These are phyloP conservation scores for Thereva nobilitata DNA, from an alignment of 2,888 invertebrate species.

Conservation along the genomic window DNA sequence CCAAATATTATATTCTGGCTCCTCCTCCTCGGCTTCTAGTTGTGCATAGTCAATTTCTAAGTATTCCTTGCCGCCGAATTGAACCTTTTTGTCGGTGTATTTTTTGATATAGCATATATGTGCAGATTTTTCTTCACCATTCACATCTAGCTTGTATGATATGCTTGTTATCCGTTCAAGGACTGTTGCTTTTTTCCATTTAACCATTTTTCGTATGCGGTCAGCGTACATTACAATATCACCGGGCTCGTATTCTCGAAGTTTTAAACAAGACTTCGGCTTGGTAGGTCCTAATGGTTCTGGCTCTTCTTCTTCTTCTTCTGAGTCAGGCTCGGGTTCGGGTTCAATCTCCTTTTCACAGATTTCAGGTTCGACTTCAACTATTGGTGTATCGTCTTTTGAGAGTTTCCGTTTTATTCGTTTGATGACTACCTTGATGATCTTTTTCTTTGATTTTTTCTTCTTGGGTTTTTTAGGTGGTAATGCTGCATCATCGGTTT, in stretches of 20 bases:
- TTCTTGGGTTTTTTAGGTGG: slow-evolving; percentile 35
- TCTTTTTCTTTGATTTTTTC: slow-evolving; percentile 48
- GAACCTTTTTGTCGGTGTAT: slow-evolving; percentile 54
- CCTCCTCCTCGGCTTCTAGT: slow-evolving; percentile 53
- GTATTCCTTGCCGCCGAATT: slow-evolving; percentile 56
- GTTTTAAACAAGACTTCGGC: slow-evolving; percentile 51
- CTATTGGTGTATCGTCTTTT: slow-evolving; percentile 46
- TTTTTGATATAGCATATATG: slow-evolving; percentile 57
- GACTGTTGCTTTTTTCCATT: slow-evolving; percentile 53
- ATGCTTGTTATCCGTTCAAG: slow-evolving; percentile 56
- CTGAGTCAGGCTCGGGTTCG: slow-evolving; percentile 46
- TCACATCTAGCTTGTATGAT: slow-evolving; percentile 54
- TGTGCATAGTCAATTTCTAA: slow-evolving; percentile 57
- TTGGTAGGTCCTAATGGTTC: slow-evolving; percentile 39
- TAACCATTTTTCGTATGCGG: slow-evolving; percentile 53
- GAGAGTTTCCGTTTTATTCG: slow-evolving; percentile 54
- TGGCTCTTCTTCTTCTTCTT: slow-evolving; percentile 37
- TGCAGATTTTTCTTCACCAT: slow-evolving; percentile 55
- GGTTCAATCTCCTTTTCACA: slow-evolving; percentile 53
- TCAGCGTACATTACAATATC: slow-evolving; percentile 55
- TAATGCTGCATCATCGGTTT: background rate
- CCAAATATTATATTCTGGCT: slow-evolving; percentile 55
- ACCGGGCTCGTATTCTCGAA: slow-evolving; percentile 53
- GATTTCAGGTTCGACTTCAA: slow-evolving; percentile 49
- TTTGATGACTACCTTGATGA: slow-evolving; percentile 52